These are phyloP conservation scores for Caenorhabditis panamensis DNA, from an alignment of 2,888 invertebrate species.

Conservation along the genomic window DNA sequence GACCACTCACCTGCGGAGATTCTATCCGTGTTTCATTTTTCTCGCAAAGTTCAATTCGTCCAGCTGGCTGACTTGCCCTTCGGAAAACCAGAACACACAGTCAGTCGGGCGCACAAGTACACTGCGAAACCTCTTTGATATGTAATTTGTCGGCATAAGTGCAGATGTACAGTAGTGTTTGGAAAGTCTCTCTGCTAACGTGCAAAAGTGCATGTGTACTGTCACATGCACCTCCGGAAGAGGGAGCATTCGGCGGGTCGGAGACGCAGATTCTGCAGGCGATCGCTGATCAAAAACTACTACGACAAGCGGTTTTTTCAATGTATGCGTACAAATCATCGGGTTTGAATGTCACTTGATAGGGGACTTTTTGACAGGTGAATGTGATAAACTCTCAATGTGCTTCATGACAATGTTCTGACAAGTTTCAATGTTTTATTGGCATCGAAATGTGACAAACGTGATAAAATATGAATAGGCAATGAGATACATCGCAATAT, in stretches of 20 bases:
- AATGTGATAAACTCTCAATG: no score
- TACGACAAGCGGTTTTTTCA: constrained; percentile 41
- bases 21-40: no score
- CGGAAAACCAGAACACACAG: background rate
- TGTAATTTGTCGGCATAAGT: background rate
- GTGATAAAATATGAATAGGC: no score
- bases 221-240: constrained; percentile 25
- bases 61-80: no score
- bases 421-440: no score
- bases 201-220: constrained; percentile 54
- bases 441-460: no score
- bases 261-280: constrained; percentile 12
- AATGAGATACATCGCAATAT: no score
- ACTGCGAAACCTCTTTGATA: background rate
- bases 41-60: no score
- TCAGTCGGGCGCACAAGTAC: background rate
- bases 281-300: constrained; percentile 41
- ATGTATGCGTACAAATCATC: constrained; percentile 28
- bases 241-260: constrained; percentile 14
- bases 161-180: constrained; percentile 20
- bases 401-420: no score
- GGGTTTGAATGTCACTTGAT: constrained; percentile 13
- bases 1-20: no score
- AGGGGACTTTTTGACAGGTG: constrained; percentile 28
- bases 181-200: constrained; percentile 34